Base-by-base conservation (phyloP, 1,140 invertebrate genomes). In the Stratiolaelaps scimitus region DNA sequence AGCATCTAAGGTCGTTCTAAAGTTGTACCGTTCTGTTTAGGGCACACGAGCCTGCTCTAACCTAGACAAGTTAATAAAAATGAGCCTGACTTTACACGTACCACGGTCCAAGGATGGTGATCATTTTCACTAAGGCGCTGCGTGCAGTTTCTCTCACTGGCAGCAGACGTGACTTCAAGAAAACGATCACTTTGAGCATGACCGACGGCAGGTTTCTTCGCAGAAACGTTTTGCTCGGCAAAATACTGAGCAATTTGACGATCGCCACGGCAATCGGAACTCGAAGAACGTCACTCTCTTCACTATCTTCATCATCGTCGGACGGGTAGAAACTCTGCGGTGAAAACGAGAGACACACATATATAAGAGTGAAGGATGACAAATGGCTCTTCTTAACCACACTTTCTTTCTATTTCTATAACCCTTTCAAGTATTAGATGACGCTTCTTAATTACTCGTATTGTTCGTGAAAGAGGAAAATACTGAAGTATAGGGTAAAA, bases 261-360 rank as follows among this genome's bases (percentile, higher is more conserved):
- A 94, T 80, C 0, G 93, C 91, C 44, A 96, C 75, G 0, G 91
- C 90, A 69, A 98, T 84, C 0, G 94, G 92, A 13, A 96, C 86
- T 66, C 89, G 80, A 66, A 89, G 76, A 69, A 96, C 84, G 73
- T 96, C 91, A 69, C 92, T 86, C 71, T 95, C 89, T 67, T 83
- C 81, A 34, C 93, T 93, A 74, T 93, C 90, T 47, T 83, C 84
- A 23, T 70, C 72, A 30, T 81, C 89, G 65, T 83, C 83, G 0
- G 84, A 84, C 75, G 86, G 78, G 43, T 68, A 69, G 23, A 44
- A 53, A 23, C 28, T 56, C 47, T 45, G 47, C 65, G n/a, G 47
- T 29, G 43, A 7, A 47, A 29, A 4, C 7, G n/a, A 4, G 4
- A n/a, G 34, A 28, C 64, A 30, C 7, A 19, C 5, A 19, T 45